Conservation (phyloP, 1,140 invertebrate species). For the Danaus plexippus region DNA sequence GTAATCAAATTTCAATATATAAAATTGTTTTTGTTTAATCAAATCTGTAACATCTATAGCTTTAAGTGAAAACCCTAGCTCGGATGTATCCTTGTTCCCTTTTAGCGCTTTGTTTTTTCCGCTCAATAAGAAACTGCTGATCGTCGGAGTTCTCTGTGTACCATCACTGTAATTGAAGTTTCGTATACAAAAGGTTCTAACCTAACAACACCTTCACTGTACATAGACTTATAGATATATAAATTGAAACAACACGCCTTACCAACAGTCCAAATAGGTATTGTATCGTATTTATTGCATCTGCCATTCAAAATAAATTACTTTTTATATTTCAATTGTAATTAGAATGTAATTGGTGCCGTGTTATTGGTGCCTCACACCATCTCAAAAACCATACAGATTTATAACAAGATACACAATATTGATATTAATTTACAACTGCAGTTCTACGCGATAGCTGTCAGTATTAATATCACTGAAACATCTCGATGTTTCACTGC, state of each 20-base stretch:
- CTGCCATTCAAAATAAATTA: conserved; percentile 2
- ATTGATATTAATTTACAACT: conserved; percentile 20
- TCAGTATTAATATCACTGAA: conserved; percentile 18
- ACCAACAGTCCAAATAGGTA: too few relatives aligned
- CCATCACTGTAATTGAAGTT: conserved; percentile 27
- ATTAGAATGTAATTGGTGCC: neutral
- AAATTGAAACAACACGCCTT: too few relatives aligned
- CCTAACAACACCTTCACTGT: conserved; percentile 8
- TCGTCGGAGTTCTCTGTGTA: conserved; percentile 27
- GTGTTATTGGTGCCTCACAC: neutral
- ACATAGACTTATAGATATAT: too few relatives aligned
- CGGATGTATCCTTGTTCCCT: conserved; percentile 17
- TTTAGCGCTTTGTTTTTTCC: conserved; percentile 28
- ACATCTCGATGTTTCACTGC: conserved; percentile 17
- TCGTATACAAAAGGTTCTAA: conserved; percentile 19
- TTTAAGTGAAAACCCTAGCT: conserved; percentile 19
- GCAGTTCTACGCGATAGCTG: conserved; percentile 2
- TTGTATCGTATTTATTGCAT: neutral
- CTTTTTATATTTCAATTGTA: neutral
- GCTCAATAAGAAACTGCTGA: conserved; percentile 26
- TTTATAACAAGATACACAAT: neutral
- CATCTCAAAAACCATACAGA: neutral
- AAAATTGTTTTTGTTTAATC: neutral
- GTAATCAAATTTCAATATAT: conserved; percentile 11
- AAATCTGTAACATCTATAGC: too few relatives aligned